Base-by-base conservation (phyloP, 2,888 invertebrate species). In the Cremastinae sp. region DNA sequence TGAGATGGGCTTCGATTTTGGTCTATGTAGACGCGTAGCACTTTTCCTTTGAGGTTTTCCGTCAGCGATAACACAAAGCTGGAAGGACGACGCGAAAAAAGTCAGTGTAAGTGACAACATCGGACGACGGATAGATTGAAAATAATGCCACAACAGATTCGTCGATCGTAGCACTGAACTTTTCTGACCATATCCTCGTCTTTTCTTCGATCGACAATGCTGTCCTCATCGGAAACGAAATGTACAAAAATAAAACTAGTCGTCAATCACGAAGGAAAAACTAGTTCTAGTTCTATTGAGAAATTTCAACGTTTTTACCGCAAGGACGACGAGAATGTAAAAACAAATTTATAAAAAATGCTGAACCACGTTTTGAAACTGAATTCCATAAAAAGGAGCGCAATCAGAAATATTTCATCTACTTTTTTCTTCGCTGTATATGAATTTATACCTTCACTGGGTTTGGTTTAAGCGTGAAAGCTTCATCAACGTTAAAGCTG, bases 121-220 rank as follows among this genome's bases (percentile, higher is more conserved):
- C 79, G 75, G 68, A 56, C 71, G 55, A 68, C 62, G 75, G 80
- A 83, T 81, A 81, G 80, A 84, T 83, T 78, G 81, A 82, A 80
- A 81, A 84, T 81, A 81, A 81, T 81, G 78, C 71, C 74, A 68
- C 53, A 69, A 41, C 39, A 43, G 47, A 20, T 20, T 62, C 68
- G 14, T 53, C 58, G 41, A 51, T 45, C 56, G 14, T 20, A n/a
- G 22, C 43, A 53, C 35, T 39, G 37, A 41, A 41, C 53, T 39
- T 62, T 41, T 41, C 59, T 39, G n/a, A n/a, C 18, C 51, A 71
- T 74, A 45, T 14, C 43, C 61, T 14, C n/a, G n/a, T 18, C 39
- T 51, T 62, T 56, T 51, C 53, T n/a, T 16, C 14, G 14, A 61
- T 56, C 56, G 12, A 10, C n/a, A 35, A 56, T 14, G 10, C 37